Base-by-base conservation (phyloP, 2,888 invertebrate species). In the Limenitis arthemis region DNA sequence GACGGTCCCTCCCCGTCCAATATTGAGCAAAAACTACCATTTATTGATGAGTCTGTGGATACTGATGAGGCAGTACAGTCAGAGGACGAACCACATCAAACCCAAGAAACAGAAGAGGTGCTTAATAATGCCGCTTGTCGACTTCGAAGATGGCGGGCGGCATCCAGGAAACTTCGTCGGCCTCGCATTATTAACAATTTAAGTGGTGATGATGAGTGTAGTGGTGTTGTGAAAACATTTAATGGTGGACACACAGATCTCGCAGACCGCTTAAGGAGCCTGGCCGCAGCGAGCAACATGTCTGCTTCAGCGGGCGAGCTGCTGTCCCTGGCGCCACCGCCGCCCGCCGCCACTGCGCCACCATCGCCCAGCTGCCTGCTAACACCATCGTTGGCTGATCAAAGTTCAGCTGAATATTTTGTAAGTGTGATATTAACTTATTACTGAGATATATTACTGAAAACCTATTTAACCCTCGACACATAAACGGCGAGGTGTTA, bases 111-210 rank as follows among this genome's bases (percentile, higher is more conserved):
- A 0, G 79, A 80, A 8, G 83, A 80, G 55, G 77, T 79, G 53
- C 63, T 79, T 37, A 82, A 79, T 64, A 86, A 81, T 60, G 84
- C 83, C 2, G 86, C 83, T 34, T 83, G 87, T 60, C 77, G 87
- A 49, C 70, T 88, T 65, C 77, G 84, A 57, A 70, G 86, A 43
- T 86, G 88, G 76, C 82, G 86, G 36, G 87, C 88, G 42, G 81
- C 87, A 4, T 82, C 88, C 11, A 73, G 88, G 43, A 85, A 87
- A 62, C 72, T 88, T 34, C 79, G 85, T 1, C 81, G 74, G 61
- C 88, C 72, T 59, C 71, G 77, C 61, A 88, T 75, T 37, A 87
- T 88, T 46, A 86, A 88, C 65, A 87, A 88, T 58, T 73, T 85
- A 51, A 76, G 74, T 61, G 72, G 74, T 5, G 69, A 66, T 39